Evolutionary conservation across 2,888 invertebrate genomes (phyloP).

Genomic region (Sipha maydis): DNA sequence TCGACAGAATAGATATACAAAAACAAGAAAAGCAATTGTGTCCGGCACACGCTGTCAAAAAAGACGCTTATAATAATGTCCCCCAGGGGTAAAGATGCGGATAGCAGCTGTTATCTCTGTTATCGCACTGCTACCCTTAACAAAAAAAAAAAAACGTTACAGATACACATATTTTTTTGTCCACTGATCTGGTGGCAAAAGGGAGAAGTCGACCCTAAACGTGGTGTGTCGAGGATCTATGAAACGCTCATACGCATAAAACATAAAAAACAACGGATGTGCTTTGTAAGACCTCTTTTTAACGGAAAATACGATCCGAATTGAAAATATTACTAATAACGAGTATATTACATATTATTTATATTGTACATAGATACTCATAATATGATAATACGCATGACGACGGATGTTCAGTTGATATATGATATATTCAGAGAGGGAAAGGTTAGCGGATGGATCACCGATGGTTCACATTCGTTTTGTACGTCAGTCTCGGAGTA

Average conservation of each 20-base stretch:
- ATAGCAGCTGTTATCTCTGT: constrained; percentile 5
- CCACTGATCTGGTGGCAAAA: neutral
- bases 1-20: neutral
- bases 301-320: constrained; percentile 38
- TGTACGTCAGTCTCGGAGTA: constrained; percentile 25
- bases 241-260: neutral
- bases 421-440: constrained; percentile 19
- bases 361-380: too few relatives aligned
- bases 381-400: neutral
- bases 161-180: neutral
- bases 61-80: constrained; percentile 9
- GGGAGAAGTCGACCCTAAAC: neutral
- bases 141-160: neutral
- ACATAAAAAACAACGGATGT: neutral
- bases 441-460: constrained; percentile 1
- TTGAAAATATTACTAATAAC: constrained; percentile 38
- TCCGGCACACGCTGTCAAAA: neutral
- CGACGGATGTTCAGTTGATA: constrained; percentile 8
- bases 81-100: neutral
- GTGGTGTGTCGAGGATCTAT: neutral
- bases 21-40: neutral
- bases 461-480: constrained; percentile 5
- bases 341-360: neutral
- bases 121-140: neutral
- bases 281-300: constrained; percentile 23